phyloP scores from a whole-genome alignment of 2,888 invertebrate genomes.

The Flexamia atlantica region DNA sequence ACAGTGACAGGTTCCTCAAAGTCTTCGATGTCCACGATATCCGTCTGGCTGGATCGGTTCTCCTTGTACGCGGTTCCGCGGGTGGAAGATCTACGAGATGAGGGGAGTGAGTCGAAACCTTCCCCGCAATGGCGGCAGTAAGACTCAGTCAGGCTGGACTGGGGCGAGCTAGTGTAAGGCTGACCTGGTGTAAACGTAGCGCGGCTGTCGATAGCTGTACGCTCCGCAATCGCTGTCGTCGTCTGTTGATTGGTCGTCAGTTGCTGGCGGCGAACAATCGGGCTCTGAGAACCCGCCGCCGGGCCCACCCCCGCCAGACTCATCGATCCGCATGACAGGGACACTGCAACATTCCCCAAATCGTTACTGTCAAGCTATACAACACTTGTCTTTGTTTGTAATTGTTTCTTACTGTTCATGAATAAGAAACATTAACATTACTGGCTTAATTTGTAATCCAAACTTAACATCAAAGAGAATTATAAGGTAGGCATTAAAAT shows the following conservation, averaged over 20 bases:
- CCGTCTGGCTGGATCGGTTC: conserved; percentile 69
- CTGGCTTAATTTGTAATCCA: too few species aligned
- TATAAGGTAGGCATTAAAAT: too few species aligned
- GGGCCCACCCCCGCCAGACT: conserved; percentile 74
- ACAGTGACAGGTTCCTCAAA: conserved; percentile 61
- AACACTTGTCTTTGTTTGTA: too few species aligned
- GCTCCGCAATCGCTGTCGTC: conserved; percentile 75
- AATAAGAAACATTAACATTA: too few species aligned
- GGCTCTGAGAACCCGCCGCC: conserved; percentile 72
- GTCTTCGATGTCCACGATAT: conserved; percentile 67
- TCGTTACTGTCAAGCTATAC: too few species aligned
- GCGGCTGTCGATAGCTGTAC: conserved; percentile 69
- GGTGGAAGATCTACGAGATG: conserved; percentile 60
- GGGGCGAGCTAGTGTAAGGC: conserved; percentile 72
- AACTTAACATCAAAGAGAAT: too few species aligned
- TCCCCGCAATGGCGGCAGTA: conserved; percentile 78
- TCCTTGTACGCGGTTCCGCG: conserved; percentile 60
- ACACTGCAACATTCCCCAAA: too few species aligned
- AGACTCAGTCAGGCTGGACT: conserved; percentile 71
- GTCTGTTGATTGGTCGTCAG: conserved; percentile 76
- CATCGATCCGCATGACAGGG: conserved; percentile 75
- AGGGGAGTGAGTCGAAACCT: conserved; percentile 76
- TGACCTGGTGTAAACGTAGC: conserved; percentile 72
- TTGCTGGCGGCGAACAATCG: conserved; percentile 70
- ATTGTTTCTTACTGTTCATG: too few species aligned